Percentiles rank a stretch among this genome's conserved stretches.
Conservation (phyloP, 2,888 invertebrate species). For the Lochmaea capreae region DNA sequence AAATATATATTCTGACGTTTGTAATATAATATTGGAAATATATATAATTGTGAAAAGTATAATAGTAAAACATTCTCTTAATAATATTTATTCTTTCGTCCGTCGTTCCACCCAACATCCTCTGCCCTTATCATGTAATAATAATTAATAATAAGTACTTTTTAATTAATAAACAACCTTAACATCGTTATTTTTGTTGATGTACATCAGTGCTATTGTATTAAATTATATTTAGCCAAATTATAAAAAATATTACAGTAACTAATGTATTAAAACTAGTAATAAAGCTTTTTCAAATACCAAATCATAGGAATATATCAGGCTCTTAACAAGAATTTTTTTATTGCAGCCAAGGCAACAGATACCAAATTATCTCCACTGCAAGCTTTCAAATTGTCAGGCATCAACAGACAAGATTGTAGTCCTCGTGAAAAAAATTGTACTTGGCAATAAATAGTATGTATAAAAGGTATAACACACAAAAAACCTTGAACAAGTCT, state of each 20-base stretch:
- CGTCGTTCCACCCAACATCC: no score
- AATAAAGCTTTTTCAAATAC: neutral
- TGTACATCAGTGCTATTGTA: neutral
- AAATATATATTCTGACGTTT: no score
- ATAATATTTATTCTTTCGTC: no score
- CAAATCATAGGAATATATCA: conserved; percentile 1
- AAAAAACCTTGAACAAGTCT: neutral
- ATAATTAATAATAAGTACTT: no score
- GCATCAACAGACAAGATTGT: neutral
- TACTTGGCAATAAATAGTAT: neutral
- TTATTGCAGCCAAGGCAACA: neutral
- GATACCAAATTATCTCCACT: neutral
- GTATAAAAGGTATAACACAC: neutral
- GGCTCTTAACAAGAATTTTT: neutral
- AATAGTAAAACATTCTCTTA: no score
- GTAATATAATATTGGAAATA: no score
- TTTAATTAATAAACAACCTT: neutral
- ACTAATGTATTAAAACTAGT: neutral
- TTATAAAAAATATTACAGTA: neutral
- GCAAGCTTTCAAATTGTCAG: neutral
- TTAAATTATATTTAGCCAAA: conserved; percentile 2
- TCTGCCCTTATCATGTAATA: no score
- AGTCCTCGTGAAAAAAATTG: neutral
- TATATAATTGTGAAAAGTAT: no score
- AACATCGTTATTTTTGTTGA: conserved; percentile 6